A percentile compares a stretch with the other conserved stretches of the same genome.
These are phyloP conservation scores for Andricus quercusramuli DNA, from an alignment of 2,888 invertebrate species.

Conservation along the genomic window DNA sequence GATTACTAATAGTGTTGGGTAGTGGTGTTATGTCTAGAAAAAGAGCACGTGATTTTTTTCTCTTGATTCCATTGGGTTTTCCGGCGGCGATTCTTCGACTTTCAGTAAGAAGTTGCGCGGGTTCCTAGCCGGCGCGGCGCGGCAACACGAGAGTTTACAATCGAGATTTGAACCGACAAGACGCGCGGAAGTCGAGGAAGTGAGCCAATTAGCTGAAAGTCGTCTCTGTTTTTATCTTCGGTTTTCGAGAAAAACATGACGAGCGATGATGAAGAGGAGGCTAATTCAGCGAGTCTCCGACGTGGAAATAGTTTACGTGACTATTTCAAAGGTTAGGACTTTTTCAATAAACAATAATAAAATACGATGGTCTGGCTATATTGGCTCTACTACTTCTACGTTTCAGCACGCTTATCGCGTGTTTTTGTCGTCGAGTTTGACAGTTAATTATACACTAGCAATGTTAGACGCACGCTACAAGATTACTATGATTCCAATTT, in stretches of 20 bases:
- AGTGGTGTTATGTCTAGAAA: slow-evolving; percentile 16
- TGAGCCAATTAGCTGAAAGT: neutral
- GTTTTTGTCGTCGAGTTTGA: too few relatives aligned
- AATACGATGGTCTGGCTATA: too few relatives aligned
- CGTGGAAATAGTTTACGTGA: slow-evolving; percentile 29
- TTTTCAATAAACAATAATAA: neutral
- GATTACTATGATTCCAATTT: too few relatives aligned
- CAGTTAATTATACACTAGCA: too few relatives aligned
- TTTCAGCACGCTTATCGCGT: too few relatives aligned
- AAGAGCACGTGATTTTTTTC: slow-evolving; percentile 22
- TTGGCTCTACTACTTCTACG: too few relatives aligned
- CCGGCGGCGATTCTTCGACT: neutral
- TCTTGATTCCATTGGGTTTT: slow-evolving; percentile 24
- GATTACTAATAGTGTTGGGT: neutral
- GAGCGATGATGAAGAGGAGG: slow-evolving; percentile 13
- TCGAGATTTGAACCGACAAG: too few relatives aligned
- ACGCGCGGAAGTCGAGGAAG: neutral
- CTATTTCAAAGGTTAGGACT: neutral
- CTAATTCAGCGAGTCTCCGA: neutral
- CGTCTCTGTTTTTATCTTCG: neutral
- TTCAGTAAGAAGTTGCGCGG: neutral
- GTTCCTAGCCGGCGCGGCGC: neutral
- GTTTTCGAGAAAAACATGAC: neutral
- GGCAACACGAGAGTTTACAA: neutral
- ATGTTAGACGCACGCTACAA: too few relatives aligned